Conservation (phyloP, 1,140 invertebrate genomes). For the Caenorhabditis tropicalis region DNA sequence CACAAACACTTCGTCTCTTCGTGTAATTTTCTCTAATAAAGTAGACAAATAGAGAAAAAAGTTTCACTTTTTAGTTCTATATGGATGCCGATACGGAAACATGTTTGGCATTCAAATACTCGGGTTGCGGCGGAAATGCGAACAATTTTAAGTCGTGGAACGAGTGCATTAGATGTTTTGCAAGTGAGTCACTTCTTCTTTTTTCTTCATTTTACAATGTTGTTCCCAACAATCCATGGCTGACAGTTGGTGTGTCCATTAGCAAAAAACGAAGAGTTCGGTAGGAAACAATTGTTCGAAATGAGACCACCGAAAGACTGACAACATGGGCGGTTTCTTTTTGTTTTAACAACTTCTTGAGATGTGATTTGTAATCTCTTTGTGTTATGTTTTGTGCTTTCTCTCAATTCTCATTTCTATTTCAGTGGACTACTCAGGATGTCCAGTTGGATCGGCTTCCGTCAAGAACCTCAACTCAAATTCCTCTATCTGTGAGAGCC, state of each 20-base stretch:
- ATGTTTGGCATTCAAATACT: conserved; percentile 52
- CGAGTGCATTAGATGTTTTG: conserved; percentile 16
- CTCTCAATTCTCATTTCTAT: background rate
- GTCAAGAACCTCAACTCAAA: background rate
- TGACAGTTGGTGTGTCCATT: conserved; percentile 26
- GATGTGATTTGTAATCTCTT: background rate
- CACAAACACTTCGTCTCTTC: conserved; percentile 14
- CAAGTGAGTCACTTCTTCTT: conserved; percentile 1
- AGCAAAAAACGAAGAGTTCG: conserved; percentile 1
- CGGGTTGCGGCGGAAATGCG: conserved; percentile 49
- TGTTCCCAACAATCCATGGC: background rate
- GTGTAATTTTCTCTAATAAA: background rate
- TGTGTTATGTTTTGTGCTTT: background rate
- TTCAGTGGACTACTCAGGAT: conserved; percentile 16
- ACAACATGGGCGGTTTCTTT: no score
- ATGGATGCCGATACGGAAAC: conserved; percentile 45
- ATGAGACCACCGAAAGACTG: background rate
- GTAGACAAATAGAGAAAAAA: background rate
- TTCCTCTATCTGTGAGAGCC: background rate
- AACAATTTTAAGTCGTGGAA: conserved; percentile 37
- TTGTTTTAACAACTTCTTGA: no score
- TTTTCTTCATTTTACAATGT: no score
- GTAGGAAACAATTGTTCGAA: background rate
- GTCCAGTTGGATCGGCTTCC: background rate
- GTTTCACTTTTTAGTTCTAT: conserved; percentile 25